Base-by-base conservation (phyloP, 1,140 invertebrate genomes). In the Zaprionus capensis region DNA sequence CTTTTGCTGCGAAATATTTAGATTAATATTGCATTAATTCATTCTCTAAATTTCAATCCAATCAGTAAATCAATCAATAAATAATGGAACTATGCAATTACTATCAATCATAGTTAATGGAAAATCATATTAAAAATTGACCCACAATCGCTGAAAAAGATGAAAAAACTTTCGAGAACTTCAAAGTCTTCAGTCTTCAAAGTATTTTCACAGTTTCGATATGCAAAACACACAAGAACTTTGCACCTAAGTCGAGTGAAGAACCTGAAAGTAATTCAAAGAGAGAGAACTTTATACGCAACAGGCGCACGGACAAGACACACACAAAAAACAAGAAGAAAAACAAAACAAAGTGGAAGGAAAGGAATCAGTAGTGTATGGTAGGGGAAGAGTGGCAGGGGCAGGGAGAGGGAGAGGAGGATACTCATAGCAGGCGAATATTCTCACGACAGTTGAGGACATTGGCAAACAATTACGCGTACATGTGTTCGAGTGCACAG, bases 361-460 rank as follows among this genome's bases (percentile, higher is more conserved):
- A 31, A 24, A n/a, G 11, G 31, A 31, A 69, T 56, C 59, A 63
- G 69, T 46, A 61, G 67, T 53, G 71, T 61, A 73, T 2, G 56
- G 69, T 56, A 73, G 7, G 28, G 70, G 44, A 15, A 28, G 24
- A 51, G 20, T 44, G 51, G 17, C 38, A 57, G 22, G 17, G 2
- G n/a, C 17, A 44, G n/a, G 12, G 20, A 11, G 22, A 53, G 9
- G 26, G 36, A 38, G 28, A 46, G 9, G 53, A 12, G 41, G 26
- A 34, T 28, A 56, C 28, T 58, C 63, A 41, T 44, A 73, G 46
- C 69, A 76, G 91, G 70, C 75, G 84, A 88, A 87, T 87, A 81
- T 88, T 87, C 84, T 88, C 84, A 87, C 84, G 84, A 88, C 78
- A 76, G 80, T 78, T 66, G 77, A 87, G 84, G 84, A 87, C 84